A percentile compares a stretch with the other conserved stretches of the same genome.
Evolutionary conservation across 2,113 vertebrate species (phyloP).

Genomic region (Arothron firmamentum): DNA sequence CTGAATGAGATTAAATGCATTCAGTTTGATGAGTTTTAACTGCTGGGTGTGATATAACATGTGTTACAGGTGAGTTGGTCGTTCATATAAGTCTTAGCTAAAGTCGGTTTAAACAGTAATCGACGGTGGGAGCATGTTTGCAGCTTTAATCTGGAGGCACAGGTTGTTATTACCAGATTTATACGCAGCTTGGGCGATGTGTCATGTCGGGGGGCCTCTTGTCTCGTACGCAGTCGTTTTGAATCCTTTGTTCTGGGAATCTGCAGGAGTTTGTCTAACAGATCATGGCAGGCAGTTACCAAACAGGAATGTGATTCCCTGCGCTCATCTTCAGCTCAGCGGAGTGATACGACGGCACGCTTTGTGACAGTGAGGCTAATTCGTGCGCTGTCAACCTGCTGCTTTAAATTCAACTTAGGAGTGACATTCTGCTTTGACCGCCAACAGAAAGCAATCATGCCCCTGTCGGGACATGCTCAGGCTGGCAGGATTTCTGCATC

Average conservation of each 20-base stretch:
- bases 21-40: slow-evolving; percentile 27
- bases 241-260: slow-evolving; percentile 8
- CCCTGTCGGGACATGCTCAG: neutral
- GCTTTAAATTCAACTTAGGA: slow-evolving; percentile 17
- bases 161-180: slow-evolving; percentile 59
- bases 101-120: slow-evolving; percentile 55
- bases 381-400: neutral
- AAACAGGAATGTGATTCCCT: neutral
- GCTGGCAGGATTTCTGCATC: neutral
- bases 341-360: slow-evolving; percentile 2
- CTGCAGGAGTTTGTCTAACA: slow-evolving; percentile 24
- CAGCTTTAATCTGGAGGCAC: slow-evolving; percentile 56
- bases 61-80: slow-evolving; percentile 24
- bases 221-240: slow-evolving; percentile 31
- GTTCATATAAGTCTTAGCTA: slow-evolving; percentile 52
- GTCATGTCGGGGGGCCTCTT: slow-evolving; percentile 37
- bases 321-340: neutral
- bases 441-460: slow-evolving; percentile 3
- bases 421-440: slow-evolving; percentile 3
- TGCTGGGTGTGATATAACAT: slow-evolving; percentile 15
- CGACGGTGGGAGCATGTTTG: slow-evolving; percentile 21
- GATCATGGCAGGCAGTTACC: neutral
- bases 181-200: slow-evolving; percentile 40
- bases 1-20: slow-evolving; percentile 30
- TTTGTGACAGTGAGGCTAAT: slow-evolving; percentile 13